phyloP scores from a whole-genome alignment of 2,797 vertebrate species.

The Phoebastria nigripes region DNA sequence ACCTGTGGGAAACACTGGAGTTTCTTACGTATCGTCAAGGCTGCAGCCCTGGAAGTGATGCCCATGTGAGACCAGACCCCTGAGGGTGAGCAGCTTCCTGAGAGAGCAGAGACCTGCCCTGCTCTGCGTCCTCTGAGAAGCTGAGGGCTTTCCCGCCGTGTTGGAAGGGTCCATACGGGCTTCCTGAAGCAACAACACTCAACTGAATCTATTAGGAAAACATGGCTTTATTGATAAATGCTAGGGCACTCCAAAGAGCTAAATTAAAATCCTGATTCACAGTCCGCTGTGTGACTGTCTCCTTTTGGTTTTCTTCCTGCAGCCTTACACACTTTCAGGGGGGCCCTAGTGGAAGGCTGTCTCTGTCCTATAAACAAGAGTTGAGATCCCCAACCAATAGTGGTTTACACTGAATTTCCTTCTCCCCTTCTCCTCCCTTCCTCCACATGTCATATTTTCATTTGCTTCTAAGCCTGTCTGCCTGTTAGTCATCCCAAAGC shows the following conservation, averaged over 20 bases:
- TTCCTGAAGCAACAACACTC: background rate
- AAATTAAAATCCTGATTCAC: background rate
- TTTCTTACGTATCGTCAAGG: background rate
- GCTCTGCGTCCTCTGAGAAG: background rate
- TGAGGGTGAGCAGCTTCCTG: rapidly evolving
- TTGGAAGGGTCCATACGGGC: background rate
- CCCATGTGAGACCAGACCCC: rapidly evolving
- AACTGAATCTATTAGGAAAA: background rate
- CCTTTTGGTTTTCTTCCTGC: background rate
- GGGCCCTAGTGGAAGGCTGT: background rate
- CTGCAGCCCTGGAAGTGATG: background rate
- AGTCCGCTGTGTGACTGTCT: background rate
- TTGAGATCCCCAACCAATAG: background rate
- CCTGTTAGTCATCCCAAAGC: background rate
- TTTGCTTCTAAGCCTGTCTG: background rate
- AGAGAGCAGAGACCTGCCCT: background rate
- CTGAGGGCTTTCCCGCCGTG: background rate
- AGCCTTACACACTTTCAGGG: background rate
- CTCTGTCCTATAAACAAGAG: background rate
- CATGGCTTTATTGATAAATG: background rate
- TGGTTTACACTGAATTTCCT: background rate
- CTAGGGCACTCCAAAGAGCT: background rate
- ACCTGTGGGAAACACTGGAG: background rate
- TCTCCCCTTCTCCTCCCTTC: background rate
- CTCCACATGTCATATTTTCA: background rate